Evolutionary conservation across 1,140 invertebrate species (phyloP).

Genomic region (Drosophila tsacasi): DNA sequence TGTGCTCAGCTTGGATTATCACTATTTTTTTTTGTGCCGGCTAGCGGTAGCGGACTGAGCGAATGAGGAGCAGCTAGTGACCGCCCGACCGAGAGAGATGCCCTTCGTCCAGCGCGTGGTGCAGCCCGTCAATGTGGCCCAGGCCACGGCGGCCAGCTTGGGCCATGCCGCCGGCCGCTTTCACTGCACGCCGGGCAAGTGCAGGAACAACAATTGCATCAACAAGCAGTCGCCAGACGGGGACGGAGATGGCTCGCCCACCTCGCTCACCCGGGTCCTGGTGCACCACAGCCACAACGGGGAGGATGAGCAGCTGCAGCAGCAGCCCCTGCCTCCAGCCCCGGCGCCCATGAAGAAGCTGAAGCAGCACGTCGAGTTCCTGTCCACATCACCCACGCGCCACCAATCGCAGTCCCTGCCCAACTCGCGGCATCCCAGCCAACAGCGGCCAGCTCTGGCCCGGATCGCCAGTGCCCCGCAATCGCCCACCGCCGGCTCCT

Average conservation of each 20-base stretch:
- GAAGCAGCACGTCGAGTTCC: conserved; percentile 80
- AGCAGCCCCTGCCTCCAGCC: conserved; percentile 60
- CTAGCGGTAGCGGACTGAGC: conserved; percentile 9
- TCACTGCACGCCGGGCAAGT: conserved; percentile 77
- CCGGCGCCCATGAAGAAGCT: conserved; percentile 76
- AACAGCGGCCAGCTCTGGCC: conserved; percentile 50
- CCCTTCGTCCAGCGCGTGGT: conserved; percentile 90
- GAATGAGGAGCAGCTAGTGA: conserved; percentile 50
- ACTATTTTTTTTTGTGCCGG: conserved; percentile 29
- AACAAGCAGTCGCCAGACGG: conserved; percentile 64
- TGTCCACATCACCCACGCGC: conserved; percentile 64
- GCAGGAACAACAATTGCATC: conserved; percentile 83
- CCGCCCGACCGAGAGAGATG: conserved; percentile 86
- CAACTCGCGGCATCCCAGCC: conserved; percentile 68
- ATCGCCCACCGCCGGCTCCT: conserved; percentile 60
- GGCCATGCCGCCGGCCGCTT: conserved; percentile 74
- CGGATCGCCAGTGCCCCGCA: conserved; percentile 64
- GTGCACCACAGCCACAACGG: conserved; percentile 48
- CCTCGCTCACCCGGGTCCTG: conserved; percentile 44
- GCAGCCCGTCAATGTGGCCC: conserved; percentile 89
- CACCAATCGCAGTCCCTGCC: conserved; percentile 68
- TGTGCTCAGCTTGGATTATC: conserved; percentile 26
- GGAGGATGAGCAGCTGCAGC: conserved; percentile 25
- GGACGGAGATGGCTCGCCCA: conserved; percentile 32
- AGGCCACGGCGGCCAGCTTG: conserved; percentile 87